Percentiles rank a stretch among this genome's conserved stretches.
These are phyloP conservation scores for Scolopax bukidnonensis DNA, from an alignment of 2,797 vertebrate genomes.

Conservation along the genomic window DNA sequence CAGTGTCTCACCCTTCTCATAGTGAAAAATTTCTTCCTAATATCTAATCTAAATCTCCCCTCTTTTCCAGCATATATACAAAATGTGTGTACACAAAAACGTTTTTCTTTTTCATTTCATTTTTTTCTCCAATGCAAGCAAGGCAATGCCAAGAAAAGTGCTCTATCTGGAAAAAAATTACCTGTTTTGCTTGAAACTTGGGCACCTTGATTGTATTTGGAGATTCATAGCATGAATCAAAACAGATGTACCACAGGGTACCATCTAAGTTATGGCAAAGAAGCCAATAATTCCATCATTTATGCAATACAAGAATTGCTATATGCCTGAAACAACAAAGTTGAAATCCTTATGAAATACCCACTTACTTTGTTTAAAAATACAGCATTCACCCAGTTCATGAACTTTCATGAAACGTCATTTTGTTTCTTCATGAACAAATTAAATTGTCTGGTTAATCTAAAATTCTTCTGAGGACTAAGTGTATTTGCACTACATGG, in stretches of 20 bases:
- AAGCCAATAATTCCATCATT: slow-evolving; percentile 17
- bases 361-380: neutral
- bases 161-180: neutral
- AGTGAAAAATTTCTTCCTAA: neutral
- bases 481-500: neutral
- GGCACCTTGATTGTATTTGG: neutral
- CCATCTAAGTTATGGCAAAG: neutral
- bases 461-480: neutral
- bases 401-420: neutral
- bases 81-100: neutral
- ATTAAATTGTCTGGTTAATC: neutral
- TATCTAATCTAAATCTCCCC: neutral
- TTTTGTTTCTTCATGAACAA: neutral
- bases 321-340: neutral
- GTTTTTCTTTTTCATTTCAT: neutral
- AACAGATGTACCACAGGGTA: neutral
- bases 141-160: neutral
- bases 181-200: neutral
- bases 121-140: neutral
- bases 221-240: neutral
- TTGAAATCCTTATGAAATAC: neutral
- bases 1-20: neutral
- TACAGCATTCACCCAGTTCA: neutral
- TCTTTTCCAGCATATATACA: neutral
- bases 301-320: neutral